Conservation (phyloP, 2,888 invertebrate genomes). For the Azorinus chamasolen region DNA sequence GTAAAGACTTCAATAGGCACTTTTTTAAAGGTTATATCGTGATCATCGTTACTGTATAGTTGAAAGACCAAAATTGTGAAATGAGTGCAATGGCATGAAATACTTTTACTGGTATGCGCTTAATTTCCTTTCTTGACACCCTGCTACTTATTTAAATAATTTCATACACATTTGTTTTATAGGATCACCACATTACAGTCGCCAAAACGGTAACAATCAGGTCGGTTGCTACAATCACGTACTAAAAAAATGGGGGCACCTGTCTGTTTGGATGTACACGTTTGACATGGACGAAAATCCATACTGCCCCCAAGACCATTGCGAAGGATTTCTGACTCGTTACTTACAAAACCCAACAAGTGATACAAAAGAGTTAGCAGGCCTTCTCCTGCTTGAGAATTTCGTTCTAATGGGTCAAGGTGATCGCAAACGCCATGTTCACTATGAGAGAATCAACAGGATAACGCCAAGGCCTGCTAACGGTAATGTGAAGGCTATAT, state of each 20-base stretch:
- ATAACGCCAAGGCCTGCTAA: conserved; percentile 61
- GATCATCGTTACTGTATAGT: no score
- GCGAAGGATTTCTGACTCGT: conserved; percentile 57
- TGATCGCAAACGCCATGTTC: conserved; percentile 49
- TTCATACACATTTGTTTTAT: not conserved
- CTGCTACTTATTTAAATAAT: no score
- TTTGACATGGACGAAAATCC: conserved; percentile 75
- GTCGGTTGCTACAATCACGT: conserved; percentile 67
- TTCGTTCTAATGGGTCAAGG: conserved; percentile 70
- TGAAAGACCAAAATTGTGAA: no score
- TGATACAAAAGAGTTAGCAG: not conserved
- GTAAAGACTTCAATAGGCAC: no score
- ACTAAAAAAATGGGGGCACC: conserved; percentile 29
- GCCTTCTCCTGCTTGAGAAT: conserved; percentile 52
- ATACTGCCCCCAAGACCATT: conserved; percentile 50
- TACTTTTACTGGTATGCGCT: no score
- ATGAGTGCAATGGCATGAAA: no score
- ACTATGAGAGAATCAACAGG: conserved; percentile 64
- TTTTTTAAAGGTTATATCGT: no score
- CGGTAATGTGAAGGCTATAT: conserved; percentile 63
- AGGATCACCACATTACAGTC: conserved; percentile 7
- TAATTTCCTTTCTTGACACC: no score
- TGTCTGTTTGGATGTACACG: conserved; percentile 63
- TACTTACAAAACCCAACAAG: conserved; percentile 38
- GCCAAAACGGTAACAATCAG: conserved; percentile 62